phyloP scores from a whole-genome alignment of 2,888 invertebrate genomes.

The Busseola fusca region DNA sequence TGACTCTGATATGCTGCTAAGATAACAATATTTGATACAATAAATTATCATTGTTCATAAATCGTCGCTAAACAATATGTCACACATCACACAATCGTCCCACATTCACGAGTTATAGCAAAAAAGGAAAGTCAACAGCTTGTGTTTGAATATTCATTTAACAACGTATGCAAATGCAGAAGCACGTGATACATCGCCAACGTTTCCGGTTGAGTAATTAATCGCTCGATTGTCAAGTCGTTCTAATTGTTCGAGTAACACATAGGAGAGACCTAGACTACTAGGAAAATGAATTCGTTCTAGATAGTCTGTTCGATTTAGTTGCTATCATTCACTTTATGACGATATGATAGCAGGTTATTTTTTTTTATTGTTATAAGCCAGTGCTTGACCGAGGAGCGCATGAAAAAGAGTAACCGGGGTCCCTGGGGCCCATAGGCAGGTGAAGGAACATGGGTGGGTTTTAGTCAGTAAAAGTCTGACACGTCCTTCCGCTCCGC shows the following conservation, averaged over 20 bases:
- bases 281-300: constrained; percentile 2
- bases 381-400: too few relatives aligned
- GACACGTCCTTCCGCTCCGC: too few relatives aligned
- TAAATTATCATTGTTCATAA: background rate
- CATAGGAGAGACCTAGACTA: background rate
- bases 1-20: background rate
- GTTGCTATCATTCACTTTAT: background rate
- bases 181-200: constrained; percentile 41
- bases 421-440: too few relatives aligned
- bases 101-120: constrained; percentile 16
- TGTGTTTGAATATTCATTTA: constrained; percentile 29
- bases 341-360: too few relatives aligned
- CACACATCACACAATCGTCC: background rate
- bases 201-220: constrained; percentile 34
- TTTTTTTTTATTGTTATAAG: too few relatives aligned
- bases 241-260: constrained; percentile 35
- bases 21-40: background rate
- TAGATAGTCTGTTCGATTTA: background rate
- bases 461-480: too few relatives aligned
- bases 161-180: constrained; percentile 39
- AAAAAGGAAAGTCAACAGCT: constrained; percentile 32
- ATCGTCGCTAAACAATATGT: background rate
- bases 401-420: too few relatives aligned
- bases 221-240: constrained; percentile 35
- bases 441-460: too few relatives aligned